These are phyloP conservation scores for Strigamia maritima DNA, from an alignment of 2,888 invertebrate genomes.

Conservation along the genomic window DNA sequence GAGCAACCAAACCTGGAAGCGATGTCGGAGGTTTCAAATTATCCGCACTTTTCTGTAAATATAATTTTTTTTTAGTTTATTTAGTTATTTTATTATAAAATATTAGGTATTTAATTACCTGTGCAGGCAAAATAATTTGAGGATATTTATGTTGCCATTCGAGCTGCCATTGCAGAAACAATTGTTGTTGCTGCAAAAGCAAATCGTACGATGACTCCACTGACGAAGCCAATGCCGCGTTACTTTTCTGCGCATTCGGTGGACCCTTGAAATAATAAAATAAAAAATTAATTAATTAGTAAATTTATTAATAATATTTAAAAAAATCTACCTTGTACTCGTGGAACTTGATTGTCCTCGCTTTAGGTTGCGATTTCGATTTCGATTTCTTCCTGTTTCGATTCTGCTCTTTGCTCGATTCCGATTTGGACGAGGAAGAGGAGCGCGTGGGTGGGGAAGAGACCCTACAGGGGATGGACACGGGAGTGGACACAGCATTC, in stretches of 20 bases:
- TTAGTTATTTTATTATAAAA: neutral
- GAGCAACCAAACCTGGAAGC: constrained; percentile 10
- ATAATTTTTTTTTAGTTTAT: neutral
- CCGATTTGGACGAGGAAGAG: constrained; percentile 7
- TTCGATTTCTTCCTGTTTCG: constrained; percentile 78
- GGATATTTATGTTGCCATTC: constrained; percentile 79
- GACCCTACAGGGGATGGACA: constrained; percentile 42
- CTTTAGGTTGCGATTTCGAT: constrained; percentile 74
- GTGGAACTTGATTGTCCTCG: constrained; percentile 91
- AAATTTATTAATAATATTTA: neutral
- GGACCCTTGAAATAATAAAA: constrained; percentile 62
- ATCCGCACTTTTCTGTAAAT: constrained; percentile 39
- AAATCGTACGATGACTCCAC: constrained; percentile 85
- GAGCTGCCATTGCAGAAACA: constrained; percentile 81
- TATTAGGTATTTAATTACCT: constrained; percentile 48
- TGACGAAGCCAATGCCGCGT: constrained; percentile 43
- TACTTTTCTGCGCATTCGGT: constrained; percentile 75
- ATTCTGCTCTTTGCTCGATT: constrained; percentile 55
- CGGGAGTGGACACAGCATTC: constrained; percentile 3
- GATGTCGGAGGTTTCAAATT: constrained; percentile 41
- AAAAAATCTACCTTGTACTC: constrained; percentile 70
- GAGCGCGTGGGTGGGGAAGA: constrained; percentile 45
- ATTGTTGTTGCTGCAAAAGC: constrained; percentile 87
- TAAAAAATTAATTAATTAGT: neutral
- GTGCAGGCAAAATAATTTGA: constrained; percentile 74